phyloP scores from a whole-genome alignment of 2,113 vertebrate genomes.

The Telmatochromis brichardi region DNA sequence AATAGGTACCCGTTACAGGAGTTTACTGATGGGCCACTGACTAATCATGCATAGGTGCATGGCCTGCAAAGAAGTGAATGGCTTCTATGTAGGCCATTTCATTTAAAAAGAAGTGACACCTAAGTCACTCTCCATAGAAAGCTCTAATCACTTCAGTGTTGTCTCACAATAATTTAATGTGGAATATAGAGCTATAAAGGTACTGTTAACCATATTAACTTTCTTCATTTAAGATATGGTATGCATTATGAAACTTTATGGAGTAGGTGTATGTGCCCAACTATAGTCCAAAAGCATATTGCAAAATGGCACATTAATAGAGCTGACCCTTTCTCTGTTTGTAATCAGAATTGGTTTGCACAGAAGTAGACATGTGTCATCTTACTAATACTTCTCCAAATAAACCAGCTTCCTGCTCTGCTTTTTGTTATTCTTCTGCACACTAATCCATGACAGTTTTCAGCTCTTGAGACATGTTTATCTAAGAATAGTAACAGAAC shows the following conservation, averaged over 20 bases:
- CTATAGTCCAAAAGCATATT: not conserved
- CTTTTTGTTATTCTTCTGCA: not conserved
- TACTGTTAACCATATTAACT: not conserved
- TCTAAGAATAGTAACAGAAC: not conserved
- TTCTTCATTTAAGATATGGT: not conserved
- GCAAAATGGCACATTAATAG: not conserved
- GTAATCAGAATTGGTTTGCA: not conserved
- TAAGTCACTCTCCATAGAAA: not conserved
- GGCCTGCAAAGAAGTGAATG: not conserved
- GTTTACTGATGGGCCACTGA: not conserved
- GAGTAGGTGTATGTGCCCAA: not conserved
- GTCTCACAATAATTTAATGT: not conserved
- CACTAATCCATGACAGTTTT: not conserved
- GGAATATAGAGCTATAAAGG: not conserved
- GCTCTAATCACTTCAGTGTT: not conserved
- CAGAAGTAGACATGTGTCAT: not conserved
- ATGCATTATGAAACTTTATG: not conserved
- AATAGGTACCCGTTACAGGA: not conserved
- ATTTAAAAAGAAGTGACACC: not conserved
- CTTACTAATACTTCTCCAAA: not conserved
- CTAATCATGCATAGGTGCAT: not conserved
- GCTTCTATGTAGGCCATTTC: not conserved
- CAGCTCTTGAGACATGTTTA: not conserved
- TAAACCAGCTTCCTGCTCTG: not conserved
- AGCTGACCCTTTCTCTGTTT: not conserved